Conservation (phyloP, 64 coral and sea anemone genomes). For the Hydrozoanthus tunicans region DNA sequence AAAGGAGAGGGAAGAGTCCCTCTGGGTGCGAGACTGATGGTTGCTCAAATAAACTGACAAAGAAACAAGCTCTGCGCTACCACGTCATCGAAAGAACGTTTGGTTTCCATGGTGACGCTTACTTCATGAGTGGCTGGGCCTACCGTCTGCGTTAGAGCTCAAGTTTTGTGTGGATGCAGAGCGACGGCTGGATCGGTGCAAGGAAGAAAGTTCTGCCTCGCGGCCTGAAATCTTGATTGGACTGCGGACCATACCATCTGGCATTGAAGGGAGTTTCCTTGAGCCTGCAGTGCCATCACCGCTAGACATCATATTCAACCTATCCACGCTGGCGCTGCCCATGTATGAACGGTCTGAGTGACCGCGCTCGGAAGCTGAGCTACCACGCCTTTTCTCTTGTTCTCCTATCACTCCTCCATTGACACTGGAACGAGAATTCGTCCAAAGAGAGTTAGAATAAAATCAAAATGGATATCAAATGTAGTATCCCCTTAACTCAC, state of each 20-base stretch:
- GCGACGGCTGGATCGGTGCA: conserved; percentile 73
- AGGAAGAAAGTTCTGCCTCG: conserved; percentile 80
- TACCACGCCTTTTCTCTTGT: conserved; percentile 63
- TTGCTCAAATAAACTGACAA: conserved; percentile 1
- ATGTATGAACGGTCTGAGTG: conserved; percentile 27
- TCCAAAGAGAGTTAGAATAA: background rate
- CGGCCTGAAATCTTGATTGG: conserved; percentile 88
- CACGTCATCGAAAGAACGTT: conserved; percentile 44
- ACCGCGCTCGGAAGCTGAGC: conserved; percentile 46
- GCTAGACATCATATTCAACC: conserved; percentile 65
- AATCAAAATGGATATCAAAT: background rate
- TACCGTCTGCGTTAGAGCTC: conserved; percentile 58
- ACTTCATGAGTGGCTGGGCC: conserved; percentile 57
- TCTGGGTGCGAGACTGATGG: too few relatives aligned
- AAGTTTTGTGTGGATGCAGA: conserved; percentile 85
- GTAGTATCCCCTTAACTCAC: too few relatives aligned
- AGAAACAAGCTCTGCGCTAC: conserved; percentile 11
- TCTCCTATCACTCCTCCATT: conserved; percentile 67
- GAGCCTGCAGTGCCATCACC: conserved; percentile 64
- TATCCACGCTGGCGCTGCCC: conserved; percentile 72
- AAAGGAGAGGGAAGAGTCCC: too few relatives aligned
- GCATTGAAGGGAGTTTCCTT: conserved; percentile 68
- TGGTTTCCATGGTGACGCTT: conserved; percentile 68
- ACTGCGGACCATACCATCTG: conserved; percentile 68
- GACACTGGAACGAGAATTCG: conserved; percentile 55